Conservation (phyloP, 2,113 vertebrate genomes). For the Cnemophilus loriae region DNA sequence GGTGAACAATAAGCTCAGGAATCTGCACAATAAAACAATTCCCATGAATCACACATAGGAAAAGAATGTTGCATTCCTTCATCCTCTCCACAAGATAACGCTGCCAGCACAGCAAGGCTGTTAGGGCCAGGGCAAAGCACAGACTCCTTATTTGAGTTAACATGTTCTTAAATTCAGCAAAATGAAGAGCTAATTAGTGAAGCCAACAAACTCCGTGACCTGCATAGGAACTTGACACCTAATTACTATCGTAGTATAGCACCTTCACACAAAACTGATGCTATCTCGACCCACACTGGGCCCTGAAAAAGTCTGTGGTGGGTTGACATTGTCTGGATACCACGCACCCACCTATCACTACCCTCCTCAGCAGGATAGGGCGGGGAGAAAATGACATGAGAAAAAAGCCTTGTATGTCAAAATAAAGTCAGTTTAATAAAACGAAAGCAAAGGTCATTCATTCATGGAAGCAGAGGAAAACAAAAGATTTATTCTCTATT, state of each 20-base stretch:
- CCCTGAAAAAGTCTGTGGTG: not conserved
- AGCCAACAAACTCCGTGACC: not conserved
- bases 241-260: not conserved
- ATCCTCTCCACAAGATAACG: not conserved
- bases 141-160: not conserved
- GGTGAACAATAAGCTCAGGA: not conserved
- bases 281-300: not conserved
- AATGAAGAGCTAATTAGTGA: not conserved
- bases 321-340: not conserved
- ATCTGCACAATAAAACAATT: not conserved
- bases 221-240: not conserved
- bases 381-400: rapidly evolving
- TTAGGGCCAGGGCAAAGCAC: not conserved
- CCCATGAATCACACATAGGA: not conserved
- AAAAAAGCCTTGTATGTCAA: not conserved
- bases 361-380: not conserved
- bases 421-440: not conserved
- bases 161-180: not conserved
- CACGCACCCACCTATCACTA: not conserved
- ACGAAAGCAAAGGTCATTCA: not conserved
- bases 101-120: not conserved
- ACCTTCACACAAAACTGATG: not conserved
- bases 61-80: not conserved
- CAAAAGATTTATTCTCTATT: not conserved
- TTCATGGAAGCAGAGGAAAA: not conserved